Conservation (phyloP, 1,140 invertebrate genomes). For the Cephus cinctus region DNA sequence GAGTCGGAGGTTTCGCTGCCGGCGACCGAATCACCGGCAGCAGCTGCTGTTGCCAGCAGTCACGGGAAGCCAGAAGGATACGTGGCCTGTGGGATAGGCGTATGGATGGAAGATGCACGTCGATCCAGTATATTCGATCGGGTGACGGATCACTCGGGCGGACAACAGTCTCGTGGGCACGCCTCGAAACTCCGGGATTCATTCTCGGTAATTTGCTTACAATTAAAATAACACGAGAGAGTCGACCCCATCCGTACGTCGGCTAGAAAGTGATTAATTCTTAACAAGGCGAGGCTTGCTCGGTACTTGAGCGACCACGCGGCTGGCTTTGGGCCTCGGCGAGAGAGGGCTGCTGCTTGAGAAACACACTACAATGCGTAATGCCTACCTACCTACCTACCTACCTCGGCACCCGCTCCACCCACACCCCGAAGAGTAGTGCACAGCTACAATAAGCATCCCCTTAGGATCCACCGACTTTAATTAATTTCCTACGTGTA, state of each 20-base stretch:
- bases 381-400: conserved; percentile 5
- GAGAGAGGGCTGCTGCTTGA: conserved; percentile 3
- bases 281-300: conserved; percentile 43
- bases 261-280: conserved; percentile 47
- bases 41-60: too few relatives aligned
- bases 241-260: conserved; percentile 16
- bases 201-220: conserved; percentile 34
- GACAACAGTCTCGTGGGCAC: too few relatives aligned
- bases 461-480: conserved; percentile 34
- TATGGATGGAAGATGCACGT: too few relatives aligned
- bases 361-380: conserved; percentile 28
- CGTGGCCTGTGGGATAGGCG: too few relatives aligned
- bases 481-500: conserved; percentile 52
- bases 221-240: conserved; percentile 43
- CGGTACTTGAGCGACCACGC: conserved; percentile 34
- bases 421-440: not conserved
- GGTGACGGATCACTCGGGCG: too few relatives aligned
- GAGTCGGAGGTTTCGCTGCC: too few relatives aligned
- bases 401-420: not conserved
- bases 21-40: too few relatives aligned
- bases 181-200: too few relatives aligned
- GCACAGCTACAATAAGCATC: conserved; percentile 2
- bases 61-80: too few relatives aligned
- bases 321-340: conserved; percentile 14
- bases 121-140: too few relatives aligned